Conservation (phyloP, 2,113 vertebrate genomes). For the Rattus norvegicus region DNA sequence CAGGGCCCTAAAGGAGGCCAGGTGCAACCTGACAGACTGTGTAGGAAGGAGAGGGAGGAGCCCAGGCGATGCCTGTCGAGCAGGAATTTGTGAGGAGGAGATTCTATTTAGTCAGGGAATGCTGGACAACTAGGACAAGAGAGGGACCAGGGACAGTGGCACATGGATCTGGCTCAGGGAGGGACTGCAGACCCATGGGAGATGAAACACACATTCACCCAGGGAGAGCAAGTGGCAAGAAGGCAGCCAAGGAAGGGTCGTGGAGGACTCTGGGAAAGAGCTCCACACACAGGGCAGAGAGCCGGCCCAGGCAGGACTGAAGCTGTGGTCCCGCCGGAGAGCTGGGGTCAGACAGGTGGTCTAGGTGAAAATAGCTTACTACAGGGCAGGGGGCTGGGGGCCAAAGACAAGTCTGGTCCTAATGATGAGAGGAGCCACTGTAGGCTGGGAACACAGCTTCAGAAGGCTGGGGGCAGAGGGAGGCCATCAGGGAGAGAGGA, state of each 20-base stretch:
- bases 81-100: neutral
- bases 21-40: neutral
- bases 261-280: neutral
- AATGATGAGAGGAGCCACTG: neutral
- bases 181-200: neutral
- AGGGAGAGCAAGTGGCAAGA: neutral
- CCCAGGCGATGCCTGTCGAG: neutral
- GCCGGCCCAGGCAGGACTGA: neutral
- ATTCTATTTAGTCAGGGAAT: neutral
- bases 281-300: neutral
- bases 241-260: neutral
- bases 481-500: neutral
- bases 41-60: neutral
- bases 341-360: neutral
- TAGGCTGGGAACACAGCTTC: neutral
- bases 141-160: neutral
- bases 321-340: neutral
- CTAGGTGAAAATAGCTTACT: neutral
- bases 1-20: neutral
- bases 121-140: too few species aligned
- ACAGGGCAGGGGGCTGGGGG: neutral
- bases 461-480: accelerated
- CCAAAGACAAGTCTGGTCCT: neutral
- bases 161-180: neutral
- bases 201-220: neutral